phyloP scores from a whole-genome alignment of 2,797 vertebrate genomes.

The Rachycentron canadum region DNA sequence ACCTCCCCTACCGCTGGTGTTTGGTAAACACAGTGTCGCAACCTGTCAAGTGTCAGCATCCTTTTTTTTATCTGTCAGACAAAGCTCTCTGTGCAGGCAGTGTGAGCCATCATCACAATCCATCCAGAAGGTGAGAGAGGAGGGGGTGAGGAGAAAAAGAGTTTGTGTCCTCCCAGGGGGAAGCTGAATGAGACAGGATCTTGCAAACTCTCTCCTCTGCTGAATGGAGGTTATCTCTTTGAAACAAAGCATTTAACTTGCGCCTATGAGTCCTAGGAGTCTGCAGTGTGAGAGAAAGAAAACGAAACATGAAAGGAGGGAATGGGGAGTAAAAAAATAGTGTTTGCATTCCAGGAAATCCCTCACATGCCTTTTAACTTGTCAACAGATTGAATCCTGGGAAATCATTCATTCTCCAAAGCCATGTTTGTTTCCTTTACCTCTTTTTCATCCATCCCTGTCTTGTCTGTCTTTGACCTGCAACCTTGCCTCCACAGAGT shows the following conservation, averaged over 20 bases:
- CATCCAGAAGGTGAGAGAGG: constrained; percentile 49
- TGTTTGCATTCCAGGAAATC: constrained; percentile 68
- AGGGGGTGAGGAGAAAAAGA: constrained; percentile 4
- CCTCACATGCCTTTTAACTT: constrained; percentile 40
- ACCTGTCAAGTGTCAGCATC: constrained; percentile 67
- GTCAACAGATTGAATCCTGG: constrained; percentile 62
- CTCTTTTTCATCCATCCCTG: constrained; percentile 26
- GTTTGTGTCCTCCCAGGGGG: constrained; percentile 37
- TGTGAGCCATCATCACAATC: constrained; percentile 56
- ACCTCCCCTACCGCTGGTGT: constrained; percentile 43
- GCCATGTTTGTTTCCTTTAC: constrained; percentile 47
- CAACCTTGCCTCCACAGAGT: constrained; percentile 27
- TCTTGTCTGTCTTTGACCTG: constrained; percentile 29
- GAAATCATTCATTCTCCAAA: constrained; percentile 52
- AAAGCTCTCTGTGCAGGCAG: constrained; percentile 46
- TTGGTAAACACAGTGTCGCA: constrained; percentile 70
- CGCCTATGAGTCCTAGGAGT: constrained; percentile 45
- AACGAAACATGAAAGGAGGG: constrained; percentile 32
- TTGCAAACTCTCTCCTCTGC: constrained; percentile 52
- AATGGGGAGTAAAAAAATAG: constrained; percentile 19
- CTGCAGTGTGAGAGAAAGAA: constrained; percentile 27
- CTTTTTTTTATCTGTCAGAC: constrained; percentile 53
- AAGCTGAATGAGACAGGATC: constrained; percentile 60
- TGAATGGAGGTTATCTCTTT: constrained; percentile 64
- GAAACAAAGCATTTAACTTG: constrained; percentile 69